Evolutionary conservation across 2,113 vertebrate species (phyloP), one percentile per base, ranked within the genome.

Genomic region (Gnathonemus longibarbis): DNA sequence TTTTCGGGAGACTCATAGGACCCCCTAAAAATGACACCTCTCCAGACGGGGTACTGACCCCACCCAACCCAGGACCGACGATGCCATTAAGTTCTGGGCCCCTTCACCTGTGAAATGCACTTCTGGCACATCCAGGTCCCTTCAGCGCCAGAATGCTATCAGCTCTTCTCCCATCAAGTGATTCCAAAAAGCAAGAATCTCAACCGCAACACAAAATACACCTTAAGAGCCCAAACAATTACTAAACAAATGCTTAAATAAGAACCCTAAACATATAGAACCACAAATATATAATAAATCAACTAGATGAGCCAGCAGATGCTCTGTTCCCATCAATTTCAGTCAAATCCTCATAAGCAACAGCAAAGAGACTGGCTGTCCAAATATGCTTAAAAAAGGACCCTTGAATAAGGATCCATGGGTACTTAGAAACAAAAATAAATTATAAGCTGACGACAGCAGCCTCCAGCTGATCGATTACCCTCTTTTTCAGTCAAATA

Each of bases 71-170:
- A 85, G 90, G 91, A 93, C 91, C 91, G 50, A 92, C 91, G 89
- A 85, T 85, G 11, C 56, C 84, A 86, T 56, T 90, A 91, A 91
- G 90, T 58, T 24, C 5, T 87, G n/a, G 88, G 92, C 91, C 92
- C 94, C 49, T 80, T 92, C 88, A 92, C 49, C 46, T 52, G 70
- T 86, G 77, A 80, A 53, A 45, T 56, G 90, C 89, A 84, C 7
- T 90, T 92, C 91, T 89, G 19, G 90, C 85, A 62, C 1, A 84
- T 8, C 89, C 89, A 91, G 93, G 90, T 90, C 85, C 89, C 10
- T 3, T 77, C 70, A 77, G 31, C 4, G 92, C 90, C 91, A 94
- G 94, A 91, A 91, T 83, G 88, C 91, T 88, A 93, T 95, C 92
- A 94, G 91, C 92, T 83, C 90, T 90, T 21, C 89, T 45, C 91